phyloP scores from a whole-genome alignment of 2,113 vertebrate species.

The Carettochelys insculpta region DNA sequence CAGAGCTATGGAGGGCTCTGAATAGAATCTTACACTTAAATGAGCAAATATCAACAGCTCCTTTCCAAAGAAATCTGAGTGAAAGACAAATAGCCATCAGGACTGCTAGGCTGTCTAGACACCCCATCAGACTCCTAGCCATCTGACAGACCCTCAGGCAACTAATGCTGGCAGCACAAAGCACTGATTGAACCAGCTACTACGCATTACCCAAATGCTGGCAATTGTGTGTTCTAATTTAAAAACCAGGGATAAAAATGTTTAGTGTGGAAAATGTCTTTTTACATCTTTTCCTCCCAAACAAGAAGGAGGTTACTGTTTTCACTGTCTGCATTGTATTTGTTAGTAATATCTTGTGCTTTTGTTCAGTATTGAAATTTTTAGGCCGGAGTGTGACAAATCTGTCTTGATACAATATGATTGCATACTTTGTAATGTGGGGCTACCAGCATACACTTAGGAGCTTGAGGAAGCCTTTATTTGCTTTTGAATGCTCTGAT shows the following conservation, averaged over 20 bases:
- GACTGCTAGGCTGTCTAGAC: constrained; percentile 22
- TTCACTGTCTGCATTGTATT: not conserved
- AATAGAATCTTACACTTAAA: constrained; percentile 7
- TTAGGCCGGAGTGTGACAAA: not conserved
- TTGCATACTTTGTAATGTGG: not conserved
- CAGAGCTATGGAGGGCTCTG: not conserved
- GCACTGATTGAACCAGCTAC: not conserved
- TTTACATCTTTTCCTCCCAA: not conserved
- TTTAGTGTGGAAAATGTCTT: not conserved
- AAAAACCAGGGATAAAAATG: not conserved
- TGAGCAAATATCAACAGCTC: not conserved
- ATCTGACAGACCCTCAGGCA: not conserved
- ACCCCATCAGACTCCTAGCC: not conserved
- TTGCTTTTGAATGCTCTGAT: rapidly evolving
- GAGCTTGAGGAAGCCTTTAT: not conserved
- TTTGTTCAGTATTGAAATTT: not conserved
- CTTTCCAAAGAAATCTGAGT: not conserved
- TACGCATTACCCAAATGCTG: not conserved
- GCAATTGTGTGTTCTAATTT: not conserved
- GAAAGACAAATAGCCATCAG: constrained; percentile 33
- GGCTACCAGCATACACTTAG: not conserved
- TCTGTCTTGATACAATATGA: not conserved
- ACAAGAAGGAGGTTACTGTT: not conserved
- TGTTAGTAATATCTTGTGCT: not conserved
- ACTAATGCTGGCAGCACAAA: constrained; percentile 20